Percentiles rank a stretch among this genome's conserved stretches.
Conservation (phyloP, 2,888 invertebrate species). For the Graphium colonna region DNA sequence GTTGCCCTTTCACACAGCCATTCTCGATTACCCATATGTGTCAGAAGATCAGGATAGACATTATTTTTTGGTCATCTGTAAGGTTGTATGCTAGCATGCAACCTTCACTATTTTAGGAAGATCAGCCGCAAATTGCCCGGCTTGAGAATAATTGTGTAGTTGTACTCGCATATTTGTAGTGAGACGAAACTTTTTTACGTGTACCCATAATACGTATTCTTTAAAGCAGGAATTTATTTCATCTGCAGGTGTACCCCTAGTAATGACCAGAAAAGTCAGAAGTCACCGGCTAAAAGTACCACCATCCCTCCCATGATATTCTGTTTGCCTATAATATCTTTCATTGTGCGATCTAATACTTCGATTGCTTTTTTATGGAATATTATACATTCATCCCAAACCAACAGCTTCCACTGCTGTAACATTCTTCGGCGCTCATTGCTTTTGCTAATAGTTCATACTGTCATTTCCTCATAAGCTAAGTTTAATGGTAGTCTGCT, state of each 20-base stretch:
- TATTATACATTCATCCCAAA: too few species aligned
- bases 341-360: conserved; percentile 17
- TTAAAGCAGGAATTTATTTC: too few species aligned
- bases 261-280: too few species aligned
- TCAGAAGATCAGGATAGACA: conserved; percentile 28
- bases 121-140: conserved; percentile 28
- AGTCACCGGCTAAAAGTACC: too few species aligned
- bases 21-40: too few species aligned
- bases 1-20: conserved; percentile 34
- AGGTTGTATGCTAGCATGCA: conserved; percentile 24
- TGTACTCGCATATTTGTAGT: too few species aligned
- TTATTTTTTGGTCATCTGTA: conserved; percentile 26
- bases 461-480: conserved; percentile 26
- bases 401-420: too few species aligned
- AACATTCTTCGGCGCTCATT: conserved; percentile 26
- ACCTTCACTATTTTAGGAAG: conserved; percentile 33
- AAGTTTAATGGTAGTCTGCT: conserved; percentile 26
- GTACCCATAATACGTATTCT: too few species aligned
- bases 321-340: too few species aligned
- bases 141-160: conserved; percentile 27
- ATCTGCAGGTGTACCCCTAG: too few species aligned
- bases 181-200: too few species aligned
- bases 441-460: conserved; percentile 30
- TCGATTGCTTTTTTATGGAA: conserved; percentile 25
- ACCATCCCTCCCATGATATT: too few species aligned